Base-by-base conservation (phyloP, 2,113 vertebrate species). In the Bufo gargarizans region DNA sequence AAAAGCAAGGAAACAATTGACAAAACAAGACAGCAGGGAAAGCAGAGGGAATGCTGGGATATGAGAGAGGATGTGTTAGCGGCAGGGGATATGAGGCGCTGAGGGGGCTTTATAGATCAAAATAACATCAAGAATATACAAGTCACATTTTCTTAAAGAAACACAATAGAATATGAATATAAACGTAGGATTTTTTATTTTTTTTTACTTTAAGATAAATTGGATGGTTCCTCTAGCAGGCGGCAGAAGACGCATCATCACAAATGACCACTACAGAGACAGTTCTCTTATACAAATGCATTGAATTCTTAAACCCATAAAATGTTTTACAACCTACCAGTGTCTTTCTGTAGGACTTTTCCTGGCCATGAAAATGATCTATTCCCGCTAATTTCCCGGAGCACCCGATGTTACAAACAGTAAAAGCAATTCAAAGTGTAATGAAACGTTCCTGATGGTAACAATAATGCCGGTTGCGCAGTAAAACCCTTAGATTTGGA, bases 391-490 rank as follows among this genome's bases (percentile, higher is more conserved):
- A 88, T 88, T 88, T 88, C 78, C 77, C 65, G 17, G 67, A 88
- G 55, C 78, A 88, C 78, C 71, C 55, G 86, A 82, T 88, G 79
- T 88, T 88, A 82, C 78, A 88, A 82, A 88, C 79, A 88, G 77
- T 82, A 82, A 88, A 88, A 88, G 78, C 67, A 88, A 88, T 88
- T 88, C 53, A 88, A 82, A 77, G 78, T 58, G 78, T 82, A 82
- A 88, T 88, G 78, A 88, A 88, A 82, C 55, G 53, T 88, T 88
- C 86, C 69, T 72, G 67, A 82, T 82, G 78, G 77, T 88, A 82
- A 88, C 86, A 88, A 82, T 88, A 82, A 82, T 88, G 86, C 77
- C 50, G 11, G 65, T 78, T 88, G 71, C 82, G 10, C 80, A 56
- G 19, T 82, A 72, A 81, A 87, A 87, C 59, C 69, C 59, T 55